Evolutionary conservation across 2,888 invertebrate genomes (phyloP).

Genomic region (Acholoe squamosa): DNA sequence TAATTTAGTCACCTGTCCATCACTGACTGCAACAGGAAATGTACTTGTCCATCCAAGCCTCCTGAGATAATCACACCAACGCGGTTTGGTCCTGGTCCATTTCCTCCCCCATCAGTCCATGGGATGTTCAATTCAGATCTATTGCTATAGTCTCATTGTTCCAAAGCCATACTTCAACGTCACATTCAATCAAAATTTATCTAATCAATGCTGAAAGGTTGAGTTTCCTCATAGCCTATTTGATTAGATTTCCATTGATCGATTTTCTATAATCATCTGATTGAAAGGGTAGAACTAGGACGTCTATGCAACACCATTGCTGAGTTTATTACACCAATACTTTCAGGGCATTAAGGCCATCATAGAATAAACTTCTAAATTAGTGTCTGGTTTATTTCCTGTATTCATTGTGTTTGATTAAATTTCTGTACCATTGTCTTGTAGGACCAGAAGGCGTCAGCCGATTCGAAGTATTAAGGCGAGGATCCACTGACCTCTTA

Average conservation of each 20-base stretch:
- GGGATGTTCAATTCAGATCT: neutral
- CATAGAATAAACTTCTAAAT: no score
- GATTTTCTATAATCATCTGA: no score
- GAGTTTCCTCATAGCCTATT: neutral
- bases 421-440: no score
- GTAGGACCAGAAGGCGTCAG: slow-evolving; percentile 69
- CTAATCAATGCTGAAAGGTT: neutral
- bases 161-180: no score
- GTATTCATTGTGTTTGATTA: neutral
- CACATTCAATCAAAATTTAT: no score
- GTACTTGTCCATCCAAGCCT: neutral
- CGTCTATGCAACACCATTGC: no score
- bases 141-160: neutral
- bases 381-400: neutral
- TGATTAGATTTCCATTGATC: no score
- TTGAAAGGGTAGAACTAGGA: no score
- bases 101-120: neutral
- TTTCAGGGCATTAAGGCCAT: no score
- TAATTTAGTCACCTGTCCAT: slow-evolving; percentile 6
- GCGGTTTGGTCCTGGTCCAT: neutral
- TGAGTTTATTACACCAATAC: no score
- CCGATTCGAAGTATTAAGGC: slow-evolving; percentile 63
- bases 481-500: slow-evolving; percentile 65
- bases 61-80: neutral
- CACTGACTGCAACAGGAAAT: neutral